phyloP scores from a whole-genome alignment of 2,888 invertebrate genomes.

The Luffia ferchaultella region DNA sequence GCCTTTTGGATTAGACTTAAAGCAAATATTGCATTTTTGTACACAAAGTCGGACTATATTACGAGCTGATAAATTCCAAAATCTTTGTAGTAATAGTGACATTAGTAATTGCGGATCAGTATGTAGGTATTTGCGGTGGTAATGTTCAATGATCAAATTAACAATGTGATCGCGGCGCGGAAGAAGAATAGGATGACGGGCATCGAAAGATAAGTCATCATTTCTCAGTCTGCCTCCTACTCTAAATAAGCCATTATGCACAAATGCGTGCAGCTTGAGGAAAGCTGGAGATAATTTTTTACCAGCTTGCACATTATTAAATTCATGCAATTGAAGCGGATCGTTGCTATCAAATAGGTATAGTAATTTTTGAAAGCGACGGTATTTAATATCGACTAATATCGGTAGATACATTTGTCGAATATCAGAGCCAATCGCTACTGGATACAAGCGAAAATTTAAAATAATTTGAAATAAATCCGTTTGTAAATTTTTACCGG shows the following conservation, averaged over 20 bases:
- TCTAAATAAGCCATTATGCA: background rate
- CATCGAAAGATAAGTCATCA: background rate
- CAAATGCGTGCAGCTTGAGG: background rate
- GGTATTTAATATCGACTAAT: background rate
- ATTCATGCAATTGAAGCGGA: background rate
- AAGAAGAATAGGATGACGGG: background rate
- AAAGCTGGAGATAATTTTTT: background rate
- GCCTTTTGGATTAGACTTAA: conserved; percentile 1
- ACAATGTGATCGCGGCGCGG: background rate
- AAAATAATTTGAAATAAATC: background rate
- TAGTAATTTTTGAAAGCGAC: background rate
- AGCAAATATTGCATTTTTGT: background rate
- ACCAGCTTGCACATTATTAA: background rate
- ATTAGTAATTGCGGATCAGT: background rate
- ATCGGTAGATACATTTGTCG: conserved; percentile 13
- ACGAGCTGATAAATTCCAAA: background rate
- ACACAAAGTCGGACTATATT: background rate
- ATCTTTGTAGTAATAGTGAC: background rate
- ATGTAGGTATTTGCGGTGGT: background rate
- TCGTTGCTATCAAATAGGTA: background rate
- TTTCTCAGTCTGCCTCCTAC: background rate
- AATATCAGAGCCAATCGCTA: conserved; percentile 12
- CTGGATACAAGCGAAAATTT: conserved; percentile 8
- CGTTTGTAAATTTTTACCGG: conserved; percentile 13
- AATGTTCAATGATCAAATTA: background rate